Percentiles rank a stretch among this genome's conserved stretches.
Evolutionary conservation across 2,888 invertebrate genomes (phyloP).

Genomic region (Lobophora halterata): DNA sequence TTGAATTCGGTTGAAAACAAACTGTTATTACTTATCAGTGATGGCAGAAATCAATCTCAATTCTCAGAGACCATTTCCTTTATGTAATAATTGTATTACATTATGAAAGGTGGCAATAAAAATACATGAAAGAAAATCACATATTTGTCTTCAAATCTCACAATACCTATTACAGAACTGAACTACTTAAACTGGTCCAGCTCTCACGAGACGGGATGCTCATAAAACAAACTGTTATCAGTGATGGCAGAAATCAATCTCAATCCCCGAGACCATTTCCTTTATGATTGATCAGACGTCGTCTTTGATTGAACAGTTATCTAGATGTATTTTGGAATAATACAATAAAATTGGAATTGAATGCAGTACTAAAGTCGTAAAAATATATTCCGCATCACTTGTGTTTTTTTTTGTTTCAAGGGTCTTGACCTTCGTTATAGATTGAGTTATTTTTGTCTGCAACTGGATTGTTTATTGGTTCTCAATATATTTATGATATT

Average conservation of each 20-base stretch:
- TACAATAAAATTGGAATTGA: slow-evolving; percentile 12
- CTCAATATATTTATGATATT: background rate
- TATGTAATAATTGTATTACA: too few relatives aligned
- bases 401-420: slow-evolving; percentile 6
- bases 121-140: background rate
- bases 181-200: slow-evolving; percentile 1
- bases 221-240: slow-evolving; percentile 11
- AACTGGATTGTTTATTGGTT: background rate
- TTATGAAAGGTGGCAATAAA: too few relatives aligned
- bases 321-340: slow-evolving; percentile 5
- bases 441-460: background rate
- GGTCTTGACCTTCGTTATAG: slow-evolving; percentile 5
- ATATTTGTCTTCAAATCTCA: slow-evolving; percentile 1
- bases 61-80: slow-evolving; percentile 8
- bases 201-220: slow-evolving; percentile 7
- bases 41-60: slow-evolving; percentile 14
- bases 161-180: background rate
- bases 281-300: slow-evolving; percentile 12
- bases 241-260: slow-evolving; percentile 13
- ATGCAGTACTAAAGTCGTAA: slow-evolving; percentile 3
- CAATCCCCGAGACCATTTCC: slow-evolving; percentile 8
- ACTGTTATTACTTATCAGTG: slow-evolving; percentile 5
- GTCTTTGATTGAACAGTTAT: slow-evolving; percentile 4
- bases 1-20: too few relatives aligned
- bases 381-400: slow-evolving; percentile 10